Evolutionary conservation across 2,797 vertebrate species (phyloP), one percentile per base, ranked within the genome.

Genomic region (Acanthurus tractus): DNA sequence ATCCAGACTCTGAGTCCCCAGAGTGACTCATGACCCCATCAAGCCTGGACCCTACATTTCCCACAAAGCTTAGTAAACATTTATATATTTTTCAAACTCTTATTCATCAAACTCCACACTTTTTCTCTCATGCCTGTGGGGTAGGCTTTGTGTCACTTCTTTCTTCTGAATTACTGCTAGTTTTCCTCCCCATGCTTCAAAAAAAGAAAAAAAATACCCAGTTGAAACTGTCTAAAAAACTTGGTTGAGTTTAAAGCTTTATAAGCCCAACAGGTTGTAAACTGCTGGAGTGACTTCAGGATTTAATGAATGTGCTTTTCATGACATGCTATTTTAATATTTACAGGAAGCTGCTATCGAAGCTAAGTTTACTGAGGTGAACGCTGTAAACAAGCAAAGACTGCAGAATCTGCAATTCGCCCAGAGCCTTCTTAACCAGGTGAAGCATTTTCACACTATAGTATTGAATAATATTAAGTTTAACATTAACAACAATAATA

Each of bases 291-390:
- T 34, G 52, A 67, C 9, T 14, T 34, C 14, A 55, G 8, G 10
- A 53, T 58, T 65, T 23, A n/a, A 46, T 68, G 0, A 4, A 49
- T 49, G 0, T 64, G 10, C 2, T 58, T 53, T 70, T 11, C 22
- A 23, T 76, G 18, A 68, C 7, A 34, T 81, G 3, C 53, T 40
- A 4, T 83, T 69, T 66, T 0, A 20, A 63, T 79, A n/a, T 70
- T 3, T 20, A 70, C 85, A 99, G 98, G 98, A 98, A 95, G 94
- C 96, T 44, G 92, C 95, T 54, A 96, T 99, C 66, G 94, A 96
- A 71, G 93, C 97, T 6, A 97, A 96, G 86, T 99, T 97, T 81
- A 97, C 97, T 0, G 97, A 99, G 84, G 97, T 97, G n/a, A 97
- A 94, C 0, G 97, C 97, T 14, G 89, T 98, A 55, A 98, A 97